Base-by-base conservation (phyloP, 1,140 invertebrate species). In the Drosophila yakuba region DNA sequence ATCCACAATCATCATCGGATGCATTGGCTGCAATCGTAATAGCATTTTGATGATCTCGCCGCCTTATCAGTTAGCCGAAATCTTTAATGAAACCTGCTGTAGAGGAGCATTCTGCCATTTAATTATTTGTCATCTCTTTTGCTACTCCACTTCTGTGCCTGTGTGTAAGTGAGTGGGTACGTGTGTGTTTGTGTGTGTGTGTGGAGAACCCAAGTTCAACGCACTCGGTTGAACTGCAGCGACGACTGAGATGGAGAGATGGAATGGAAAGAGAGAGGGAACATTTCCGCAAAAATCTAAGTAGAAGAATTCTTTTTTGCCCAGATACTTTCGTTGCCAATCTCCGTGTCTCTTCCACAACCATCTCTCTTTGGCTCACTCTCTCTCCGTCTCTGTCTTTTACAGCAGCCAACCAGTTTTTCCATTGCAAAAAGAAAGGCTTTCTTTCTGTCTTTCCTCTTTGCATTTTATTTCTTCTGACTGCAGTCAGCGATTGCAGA, bases 261-360 rank as follows among this genome's bases (percentile, higher is more conserved):
- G 23, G 45, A 48, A 7, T 44, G 55, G 8, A 51, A 17, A 8
- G 58, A 58, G 58, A 50, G 58, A 50, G 39, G 44, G 68, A 89
- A 80, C 73, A 90, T 88, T 88, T 88, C 84, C 84, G 84, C 84
- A 88, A 88, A 77, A 88, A 89, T 88, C 84, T 88, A 88, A 72
- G 84, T 74, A 88, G 84, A 88, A 88, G 75, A 88, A 88, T 88
- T 88, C 84, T 88, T 84, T 58, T 58, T 48, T 43, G 83, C 79
- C 75, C 59, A 79, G 79, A 88, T 88, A 88, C 83, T 88, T 88
- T 88, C 83, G 83, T 88, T 88, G 83, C 73, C 67, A 79, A 82
- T 78, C 79, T 82, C 71, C 86, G 64, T 75, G 73, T 80, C 82
- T 78, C 58, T 51, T 44, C 20, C 20, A 20, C 61, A 15, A 57